Base-by-base conservation (phyloP, 92 coral and sea anemone genomes). In the Umimayanthus kanabou region DNA sequence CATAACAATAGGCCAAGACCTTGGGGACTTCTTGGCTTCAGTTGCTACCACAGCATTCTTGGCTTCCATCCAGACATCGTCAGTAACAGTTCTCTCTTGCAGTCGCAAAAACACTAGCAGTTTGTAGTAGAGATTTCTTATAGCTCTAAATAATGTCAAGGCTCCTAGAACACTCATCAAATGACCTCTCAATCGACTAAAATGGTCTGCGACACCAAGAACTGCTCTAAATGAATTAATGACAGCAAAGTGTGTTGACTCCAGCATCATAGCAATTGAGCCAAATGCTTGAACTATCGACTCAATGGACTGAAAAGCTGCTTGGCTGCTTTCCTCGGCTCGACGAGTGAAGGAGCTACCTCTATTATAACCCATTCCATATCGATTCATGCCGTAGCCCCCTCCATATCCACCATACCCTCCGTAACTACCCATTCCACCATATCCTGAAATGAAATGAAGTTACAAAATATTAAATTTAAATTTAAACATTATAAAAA, bases 261-360 rank as follows among this genome's bases (percentile, higher is more conserved):
- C 98, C 69, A 96, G 80, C 98, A 96, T 96, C 98, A 94, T 96
- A 5, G 98, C 95, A 57, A 96, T 93, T 2, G 98, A 96, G 49
- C 98, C 98, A 93, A 96, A 96, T 7, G 98, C 98, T 40, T 96
- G 98, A 39, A 96, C 98, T 47, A 96, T 93, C 15, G 98, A 94
- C 76, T 93, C 98, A 13, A 96, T 94, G 47, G 98, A 96, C 85
- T 96, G 98, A 80, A 96, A 96, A 1, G 98, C 98, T 22, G 95
- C 96, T 49, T 91, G 92, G 76, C 96, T 93, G 85, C 94, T 93
- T 74, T 94, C 96, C 57, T 96, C 98, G 0, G 98, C 98, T 40
- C 90, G 93, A 20, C 94, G 90, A 43, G 93, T 94, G 86, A 96
- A 96, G 6, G 98, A 90, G 83, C 96, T 93, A 16, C 90, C 76